These are phyloP conservation scores for Drepana falcataria DNA, from an alignment of 2,888 invertebrate species.

Conservation along the genomic window DNA sequence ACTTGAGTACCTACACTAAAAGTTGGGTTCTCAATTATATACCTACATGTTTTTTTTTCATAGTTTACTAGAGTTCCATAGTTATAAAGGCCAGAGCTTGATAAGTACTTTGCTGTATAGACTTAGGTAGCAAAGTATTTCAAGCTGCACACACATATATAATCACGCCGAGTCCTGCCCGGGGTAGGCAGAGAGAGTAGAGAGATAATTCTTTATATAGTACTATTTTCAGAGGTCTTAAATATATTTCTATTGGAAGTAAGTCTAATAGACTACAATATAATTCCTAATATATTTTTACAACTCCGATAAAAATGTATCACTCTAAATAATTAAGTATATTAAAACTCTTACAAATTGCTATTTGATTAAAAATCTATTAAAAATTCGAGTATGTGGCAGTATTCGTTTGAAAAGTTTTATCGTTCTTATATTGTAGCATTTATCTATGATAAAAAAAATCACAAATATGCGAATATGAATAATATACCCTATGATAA, in stretches of 20 bases:
- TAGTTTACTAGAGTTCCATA: no score
- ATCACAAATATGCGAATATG: neutral
- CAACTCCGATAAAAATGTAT: conserved; percentile 9
- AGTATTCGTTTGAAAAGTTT: conserved; percentile 42
- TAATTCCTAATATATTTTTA: neutral
- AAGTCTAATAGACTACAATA: conserved; percentile 4
- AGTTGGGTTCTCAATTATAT: no score
- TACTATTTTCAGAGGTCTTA: no score
- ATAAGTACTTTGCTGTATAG: no score
- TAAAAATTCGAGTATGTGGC: conserved; percentile 68
- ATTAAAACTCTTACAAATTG: conserved; percentile 24
- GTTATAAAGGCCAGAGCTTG: no score
- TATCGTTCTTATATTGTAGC: neutral
- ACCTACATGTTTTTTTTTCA: no score
- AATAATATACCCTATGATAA: conserved; percentile 4
- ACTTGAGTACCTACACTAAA: no score
- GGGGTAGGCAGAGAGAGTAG: no score
- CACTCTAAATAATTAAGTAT: conserved; percentile 24
- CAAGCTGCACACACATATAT: no score
- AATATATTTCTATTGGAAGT: conserved; percentile 5
- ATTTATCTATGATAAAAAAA: conserved; percentile 4
- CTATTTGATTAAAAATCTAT: conserved; percentile 38
- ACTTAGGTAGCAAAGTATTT: no score
- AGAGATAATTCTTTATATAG: no score
- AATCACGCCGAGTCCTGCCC: no score